A percentile compares a stretch with the other conserved stretches of the same genome.
Evolutionary conservation across 2,797 vertebrate genomes (phyloP).

Genomic region (Sebastes taczanowskii): DNA sequence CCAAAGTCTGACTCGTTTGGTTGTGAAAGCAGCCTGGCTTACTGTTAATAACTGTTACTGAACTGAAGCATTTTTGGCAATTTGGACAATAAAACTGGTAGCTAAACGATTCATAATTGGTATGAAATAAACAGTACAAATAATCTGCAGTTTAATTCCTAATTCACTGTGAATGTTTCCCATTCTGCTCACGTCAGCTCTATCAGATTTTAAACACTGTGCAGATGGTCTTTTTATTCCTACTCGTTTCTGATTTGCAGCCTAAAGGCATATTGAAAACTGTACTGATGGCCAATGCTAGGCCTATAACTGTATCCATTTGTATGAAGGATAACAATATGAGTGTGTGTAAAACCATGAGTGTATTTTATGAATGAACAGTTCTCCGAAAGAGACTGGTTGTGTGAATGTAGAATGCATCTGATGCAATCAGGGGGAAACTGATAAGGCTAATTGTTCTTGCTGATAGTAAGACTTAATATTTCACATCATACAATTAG

Average conservation of each 20-base stretch:
- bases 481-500: background rate
- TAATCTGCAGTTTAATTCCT: background rate
- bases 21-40: background rate
- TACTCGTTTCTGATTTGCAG: slow-evolving; percentile 34
- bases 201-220: slow-evolving; percentile 20
- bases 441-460: background rate
- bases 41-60: background rate
- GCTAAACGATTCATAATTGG: background rate
- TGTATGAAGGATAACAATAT: slow-evolving; percentile 33
- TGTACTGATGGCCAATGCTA: slow-evolving; percentile 32
- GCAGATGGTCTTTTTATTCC: slow-evolving; percentile 32
- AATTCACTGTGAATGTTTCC: background rate
- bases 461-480: background rate
- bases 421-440: slow-evolving; percentile 25
- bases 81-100: background rate
- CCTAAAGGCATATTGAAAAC: slow-evolving; percentile 32
- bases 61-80: background rate
- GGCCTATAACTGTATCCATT: slow-evolving; percentile 5
- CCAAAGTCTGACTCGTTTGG: background rate
- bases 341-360: slow-evolving; percentile 25
- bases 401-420: slow-evolving; percentile 7
- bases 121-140: slow-evolving; percentile 15
- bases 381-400: background rate
- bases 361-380: slow-evolving; percentile 20
- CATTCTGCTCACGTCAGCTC: slow-evolving; percentile 19